Evolutionary conservation across 2,113 vertebrate genomes (phyloP).

Genomic region (Emydura subglobosa): DNA sequence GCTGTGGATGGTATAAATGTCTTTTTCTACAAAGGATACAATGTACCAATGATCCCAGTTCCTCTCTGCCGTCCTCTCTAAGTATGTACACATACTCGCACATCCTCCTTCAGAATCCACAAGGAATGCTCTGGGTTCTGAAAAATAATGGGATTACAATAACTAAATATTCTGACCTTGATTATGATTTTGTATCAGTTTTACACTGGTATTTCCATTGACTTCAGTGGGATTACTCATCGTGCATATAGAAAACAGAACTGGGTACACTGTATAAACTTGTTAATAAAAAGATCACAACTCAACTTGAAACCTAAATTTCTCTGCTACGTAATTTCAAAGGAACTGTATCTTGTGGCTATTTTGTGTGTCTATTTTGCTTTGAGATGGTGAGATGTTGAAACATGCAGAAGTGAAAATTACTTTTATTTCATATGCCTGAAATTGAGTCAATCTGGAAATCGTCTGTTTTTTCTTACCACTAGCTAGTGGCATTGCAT

Average conservation of each 20-base stretch:
- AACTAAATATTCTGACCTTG: neutral
- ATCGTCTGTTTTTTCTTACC: neutral
- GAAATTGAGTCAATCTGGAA: neutral
- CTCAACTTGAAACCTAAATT: neutral
- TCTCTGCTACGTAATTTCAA: neutral
- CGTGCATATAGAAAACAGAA: neutral
- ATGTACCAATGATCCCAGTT: neutral
- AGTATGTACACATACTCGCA: neutral
- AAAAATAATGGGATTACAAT: neutral
- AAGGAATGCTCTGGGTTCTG: neutral
- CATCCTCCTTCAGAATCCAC: neutral
- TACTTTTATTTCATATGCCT: neutral
- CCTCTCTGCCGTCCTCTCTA: neutral
- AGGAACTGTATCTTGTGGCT: neutral
- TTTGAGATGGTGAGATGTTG: neutral
- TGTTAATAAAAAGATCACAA: neutral
- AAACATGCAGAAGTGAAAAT: neutral
- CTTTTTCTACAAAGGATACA: neutral
- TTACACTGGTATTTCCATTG: neutral
- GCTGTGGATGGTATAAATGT: accelerated
- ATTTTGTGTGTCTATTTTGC: neutral
- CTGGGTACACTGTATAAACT: neutral
- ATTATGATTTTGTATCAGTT: neutral
- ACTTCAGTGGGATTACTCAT: neutral
- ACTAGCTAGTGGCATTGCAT: neutral